Base-by-base conservation (phyloP, 2,888 invertebrate species). In the Limnephilus marmoratus region DNA sequence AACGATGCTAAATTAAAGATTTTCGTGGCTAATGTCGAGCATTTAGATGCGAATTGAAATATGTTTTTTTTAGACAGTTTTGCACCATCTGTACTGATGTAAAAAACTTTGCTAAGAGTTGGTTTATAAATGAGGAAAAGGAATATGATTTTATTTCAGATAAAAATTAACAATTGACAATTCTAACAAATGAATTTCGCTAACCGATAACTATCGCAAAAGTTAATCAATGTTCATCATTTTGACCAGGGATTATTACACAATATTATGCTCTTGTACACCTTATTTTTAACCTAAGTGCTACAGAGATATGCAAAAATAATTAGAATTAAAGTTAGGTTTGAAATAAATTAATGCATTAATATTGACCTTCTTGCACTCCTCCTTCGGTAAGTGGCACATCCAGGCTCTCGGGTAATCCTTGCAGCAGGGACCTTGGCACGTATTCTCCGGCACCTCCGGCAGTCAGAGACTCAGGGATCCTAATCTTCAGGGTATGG, bases 401-500 rank as follows among this genome's bases (percentile, higher is more conserved):
- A 92, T 97, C 96, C 94, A 98, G 95, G 94, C 97, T 97, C 93
- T 97, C 97, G 37, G 98, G 97, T 94, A 97, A 95, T 92, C 96
- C 96, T 81, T 96, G 96, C 34, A 97, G 95, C 93, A 98, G 95
- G 29, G 97, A 96, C 94, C 97, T 96, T 2, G 98, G 97, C 83
- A 98, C 96, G 92, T 97, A 96, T 93, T 96, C 95, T 45, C 96
- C 96, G 53, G 97, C 96, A 89, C 96, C 96, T 94, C 96, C 97
- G 94, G 96, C 96, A 18, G 96, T 94, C 85, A 96, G 95, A 93
- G 97, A 97, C 94, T 97, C 97, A 12, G 98, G 98, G 91, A 98
- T 96, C 95, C 97, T 97, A 94, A 98, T 97, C 94, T 97, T 97
- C 82, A 98, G 95, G n/a, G 97, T 97, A 95, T 98, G 98, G 41